Percentiles rank a stretch among this genome's conserved stretches.
Evolutionary conservation across 1,140 invertebrate genomes (phyloP).

Genomic region (Drosophila melanogaster): DNA sequence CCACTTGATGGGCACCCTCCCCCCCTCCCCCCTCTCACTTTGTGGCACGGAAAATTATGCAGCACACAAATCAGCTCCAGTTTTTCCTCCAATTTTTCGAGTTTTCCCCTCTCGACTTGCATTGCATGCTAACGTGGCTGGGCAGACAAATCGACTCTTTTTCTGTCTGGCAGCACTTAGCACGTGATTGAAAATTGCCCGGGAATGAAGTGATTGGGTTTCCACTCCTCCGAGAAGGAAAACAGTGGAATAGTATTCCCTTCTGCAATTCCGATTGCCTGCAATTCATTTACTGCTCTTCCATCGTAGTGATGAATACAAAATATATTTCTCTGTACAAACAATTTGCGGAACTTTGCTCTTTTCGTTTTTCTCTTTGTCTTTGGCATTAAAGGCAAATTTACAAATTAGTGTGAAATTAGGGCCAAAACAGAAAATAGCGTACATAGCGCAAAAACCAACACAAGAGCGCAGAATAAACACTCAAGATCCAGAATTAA

Average conservation of each 20-base stretch:
- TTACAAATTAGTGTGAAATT: conserved; percentile 81
- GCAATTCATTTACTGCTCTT: conserved; percentile 58
- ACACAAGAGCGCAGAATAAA: conserved; percentile 16
- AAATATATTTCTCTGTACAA: conserved; percentile 34
- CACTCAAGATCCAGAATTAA: conserved; percentile 9
- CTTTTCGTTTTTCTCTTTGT: conserved; percentile 55
- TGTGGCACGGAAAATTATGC: conserved; percentile 73
- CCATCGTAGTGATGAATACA: conserved; percentile 15
- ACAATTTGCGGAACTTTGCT: conserved; percentile 53
- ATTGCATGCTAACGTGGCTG: conserved; percentile 71
- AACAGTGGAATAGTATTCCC: conserved; percentile 4
- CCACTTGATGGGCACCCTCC: conserved; percentile 47
- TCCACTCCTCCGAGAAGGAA: conserved; percentile 13
- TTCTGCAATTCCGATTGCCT: conserved; percentile 44
- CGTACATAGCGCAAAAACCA: conserved; percentile 33
- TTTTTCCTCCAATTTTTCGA: conserved; percentile 19
- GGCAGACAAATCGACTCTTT: conserved; percentile 75
- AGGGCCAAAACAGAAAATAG: conserved; percentile 40
- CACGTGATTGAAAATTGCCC: conserved; percentile 79
- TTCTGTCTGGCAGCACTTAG: conserved; percentile 71
- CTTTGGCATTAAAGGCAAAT: conserved; percentile 75
- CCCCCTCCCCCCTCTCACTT: background rate
- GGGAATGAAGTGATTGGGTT: conserved; percentile 75
- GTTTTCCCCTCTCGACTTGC: background rate
- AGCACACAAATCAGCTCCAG: conserved; percentile 64